These are phyloP conservation scores for Gymnocheta viridis DNA, from an alignment of 2,888 invertebrate genomes.

Conservation along the genomic window DNA sequence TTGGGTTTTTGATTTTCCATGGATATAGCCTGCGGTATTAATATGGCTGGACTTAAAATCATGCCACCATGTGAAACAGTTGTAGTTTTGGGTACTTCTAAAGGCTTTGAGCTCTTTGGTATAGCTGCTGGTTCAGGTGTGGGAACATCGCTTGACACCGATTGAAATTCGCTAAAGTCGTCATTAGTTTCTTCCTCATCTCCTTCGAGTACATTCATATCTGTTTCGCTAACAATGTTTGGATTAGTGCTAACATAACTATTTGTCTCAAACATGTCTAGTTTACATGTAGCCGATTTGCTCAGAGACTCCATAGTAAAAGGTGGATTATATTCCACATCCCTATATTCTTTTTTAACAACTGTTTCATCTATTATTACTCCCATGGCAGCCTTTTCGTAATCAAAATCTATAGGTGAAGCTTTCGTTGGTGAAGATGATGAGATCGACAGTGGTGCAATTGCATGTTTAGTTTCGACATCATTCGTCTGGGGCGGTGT, in stretches of 20 bases:
- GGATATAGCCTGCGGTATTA: slow-evolving; percentile 78
- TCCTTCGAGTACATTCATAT: neutral
- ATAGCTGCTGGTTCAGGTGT: neutral
- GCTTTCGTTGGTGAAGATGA: slow-evolving; percentile 71
- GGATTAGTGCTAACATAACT: neutral
- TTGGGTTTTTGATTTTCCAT: slow-evolving; percentile 76
- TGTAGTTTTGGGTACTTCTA: slow-evolving; percentile 68
- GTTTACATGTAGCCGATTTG: slow-evolving; percentile 14
- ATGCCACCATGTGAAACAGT: slow-evolving; percentile 74
- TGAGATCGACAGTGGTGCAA: slow-evolving; percentile 38
- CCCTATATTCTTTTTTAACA: slow-evolving; percentile 82
- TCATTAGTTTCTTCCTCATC: slow-evolving; percentile 77
- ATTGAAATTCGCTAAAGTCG: slow-evolving; percentile 83
- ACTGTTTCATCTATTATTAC: slow-evolving; percentile 82
- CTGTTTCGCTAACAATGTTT: neutral
- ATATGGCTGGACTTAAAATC: slow-evolving; percentile 80
- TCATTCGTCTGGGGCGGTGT: slow-evolving; percentile 80
- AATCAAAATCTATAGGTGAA: slow-evolving; percentile 80
- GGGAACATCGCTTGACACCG: slow-evolving; percentile 74
- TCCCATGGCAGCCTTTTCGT: slow-evolving; percentile 81
- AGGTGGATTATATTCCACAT: slow-evolving; percentile 81
- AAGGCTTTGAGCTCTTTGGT: slow-evolving; percentile 53
- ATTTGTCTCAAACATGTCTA: slow-evolving; percentile 39
- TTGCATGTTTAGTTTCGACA: slow-evolving; percentile 66
- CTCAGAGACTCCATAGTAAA: slow-evolving; percentile 73